Evolutionary conservation across 2,888 invertebrate species (phyloP).

Genomic region (Timandra comae): DNA sequence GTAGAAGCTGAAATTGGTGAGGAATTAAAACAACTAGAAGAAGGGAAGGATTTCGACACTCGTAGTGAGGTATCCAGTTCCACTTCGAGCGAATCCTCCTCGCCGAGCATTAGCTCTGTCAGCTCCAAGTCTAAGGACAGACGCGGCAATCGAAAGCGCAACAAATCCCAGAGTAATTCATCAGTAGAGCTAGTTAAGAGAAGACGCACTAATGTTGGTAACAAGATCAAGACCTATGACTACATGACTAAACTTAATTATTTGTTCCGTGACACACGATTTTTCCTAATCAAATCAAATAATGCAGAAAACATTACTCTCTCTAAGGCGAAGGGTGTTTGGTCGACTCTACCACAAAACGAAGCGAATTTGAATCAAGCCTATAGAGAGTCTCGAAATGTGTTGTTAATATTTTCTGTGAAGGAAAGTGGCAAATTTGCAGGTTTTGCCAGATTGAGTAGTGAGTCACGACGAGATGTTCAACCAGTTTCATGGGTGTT

Average conservation of each 20-base stretch:
- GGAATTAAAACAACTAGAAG: constrained; percentile 85
- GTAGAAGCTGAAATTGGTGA: constrained; percentile 86
- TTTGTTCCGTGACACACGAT: constrained; percentile 94
- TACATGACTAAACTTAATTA: constrained; percentile 94
- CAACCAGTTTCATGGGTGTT: constrained; percentile 95
- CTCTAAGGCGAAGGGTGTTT: constrained; percentile 96
- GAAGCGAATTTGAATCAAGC: constrained; percentile 97
- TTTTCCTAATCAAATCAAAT: constrained; percentile 98
- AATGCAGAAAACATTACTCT: constrained; percentile 97
- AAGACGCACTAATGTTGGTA: constrained; percentile 43
- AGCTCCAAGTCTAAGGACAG: constrained; percentile 81
- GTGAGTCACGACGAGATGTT: constrained; percentile 92
- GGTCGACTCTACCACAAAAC: constrained; percentile 98
- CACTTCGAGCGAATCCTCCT: constrained; percentile 82
- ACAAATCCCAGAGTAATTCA: constrained; percentile 59
- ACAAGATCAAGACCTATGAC: constrained; percentile 83
- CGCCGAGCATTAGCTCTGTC: constrained; percentile 87
- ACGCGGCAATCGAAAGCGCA: constrained; percentile 76
- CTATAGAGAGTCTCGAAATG: constrained; percentile 93
- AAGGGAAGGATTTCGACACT: constrained; percentile 86
- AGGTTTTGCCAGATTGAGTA: constrained; percentile 93
- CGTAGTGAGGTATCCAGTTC: constrained; percentile 93
- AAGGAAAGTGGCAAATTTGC: constrained; percentile 98
- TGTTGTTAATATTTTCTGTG: constrained; percentile 96
- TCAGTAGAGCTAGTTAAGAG: constrained; percentile 57